A percentile compares a stretch with the other conserved stretches of the same genome.
Evolutionary conservation across 2,797 vertebrate genomes (phyloP).

Genomic region (Bradypus variegatus): DNA sequence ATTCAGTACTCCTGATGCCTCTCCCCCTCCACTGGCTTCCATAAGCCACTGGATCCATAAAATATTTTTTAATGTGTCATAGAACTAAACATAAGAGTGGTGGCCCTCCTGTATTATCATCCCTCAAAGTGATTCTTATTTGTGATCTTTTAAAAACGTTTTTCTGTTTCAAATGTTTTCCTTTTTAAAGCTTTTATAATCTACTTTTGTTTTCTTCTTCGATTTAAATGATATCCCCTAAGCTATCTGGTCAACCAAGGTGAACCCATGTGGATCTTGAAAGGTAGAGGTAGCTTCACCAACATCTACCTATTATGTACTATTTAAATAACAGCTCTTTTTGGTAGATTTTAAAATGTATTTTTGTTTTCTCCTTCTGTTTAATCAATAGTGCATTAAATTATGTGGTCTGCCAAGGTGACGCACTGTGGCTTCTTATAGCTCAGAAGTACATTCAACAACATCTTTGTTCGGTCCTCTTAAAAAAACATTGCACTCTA

Average conservation of each 20-base stretch:
- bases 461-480: not conserved
- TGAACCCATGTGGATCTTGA: not conserved
- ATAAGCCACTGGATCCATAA: not conserved
- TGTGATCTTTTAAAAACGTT: not conserved
- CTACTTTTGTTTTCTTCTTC: not conserved
- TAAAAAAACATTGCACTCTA: not conserved
- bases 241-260: not conserved
- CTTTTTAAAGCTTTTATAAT: not conserved
- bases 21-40: not conserved
- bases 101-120: not conserved
- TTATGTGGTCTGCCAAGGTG: conserved; percentile 20
- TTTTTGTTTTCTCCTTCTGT: conserved; percentile 7
- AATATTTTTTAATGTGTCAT: not conserved
- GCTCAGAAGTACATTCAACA: not conserved
- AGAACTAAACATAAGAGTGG: not conserved
- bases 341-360: not conserved
- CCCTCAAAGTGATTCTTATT: not conserved
- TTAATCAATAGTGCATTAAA: conserved; percentile 39
- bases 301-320: not conserved
- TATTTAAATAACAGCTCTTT: not conserved
- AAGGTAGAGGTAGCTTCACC: not conserved
- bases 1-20: not conserved
- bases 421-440: conserved; percentile 35
- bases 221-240: not conserved
- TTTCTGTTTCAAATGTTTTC: not conserved